Base-by-base conservation (phyloP, 2,113 vertebrate species). In the Megalops atlanticus region DNA sequence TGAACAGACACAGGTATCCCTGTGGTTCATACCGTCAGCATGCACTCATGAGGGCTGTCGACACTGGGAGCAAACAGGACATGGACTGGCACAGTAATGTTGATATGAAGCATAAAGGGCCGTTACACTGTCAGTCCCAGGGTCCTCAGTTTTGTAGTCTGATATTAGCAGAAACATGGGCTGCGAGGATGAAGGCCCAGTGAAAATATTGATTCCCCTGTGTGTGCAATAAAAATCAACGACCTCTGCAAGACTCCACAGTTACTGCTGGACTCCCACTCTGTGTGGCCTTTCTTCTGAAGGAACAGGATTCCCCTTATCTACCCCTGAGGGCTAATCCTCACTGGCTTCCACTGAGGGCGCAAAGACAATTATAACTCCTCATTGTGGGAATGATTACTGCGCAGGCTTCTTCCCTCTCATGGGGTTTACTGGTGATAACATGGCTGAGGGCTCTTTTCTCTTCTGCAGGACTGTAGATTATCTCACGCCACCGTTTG, bases 311-410 rank as follows among this genome's bases (percentile, higher is more conserved):
- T 33, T 40, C 21, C 21, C n/a, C 2, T 58, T 31, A 47, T 69
- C 77, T 31, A 4, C 8, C 31, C 16, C 64, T 31, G n/a, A 58
- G 16, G 3, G 36, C 21, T 70, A 76, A 71, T 81, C 54, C 52
- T 68, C 58, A 16, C 6, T 18, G 39, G 52, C 39, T 81, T 58
- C 40, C 43, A 18, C 80, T n/a, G 54, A 10, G 27, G 27, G 40
- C 47, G 74, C 2, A 11, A 76, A 45, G 31, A 39, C 52, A 81
- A 76, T 77, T 71, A 68, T 35, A 77, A 64, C 11, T 76, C 36
- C 36, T 40, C 12, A 77, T 77, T 45, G 27, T 47, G 31, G 41
- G 12, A 21, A 36, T 38, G 41, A 70, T 70, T 38, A 81, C 41
- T 21, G 11, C 2, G 12, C n/a, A 1, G 1, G 45, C 54, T 64